Percentiles rank a stretch among this genome's conserved stretches.
phyloP scores from a whole-genome alignment of 2,113 vertebrate species.

The Atractosteus spatula region DNA sequence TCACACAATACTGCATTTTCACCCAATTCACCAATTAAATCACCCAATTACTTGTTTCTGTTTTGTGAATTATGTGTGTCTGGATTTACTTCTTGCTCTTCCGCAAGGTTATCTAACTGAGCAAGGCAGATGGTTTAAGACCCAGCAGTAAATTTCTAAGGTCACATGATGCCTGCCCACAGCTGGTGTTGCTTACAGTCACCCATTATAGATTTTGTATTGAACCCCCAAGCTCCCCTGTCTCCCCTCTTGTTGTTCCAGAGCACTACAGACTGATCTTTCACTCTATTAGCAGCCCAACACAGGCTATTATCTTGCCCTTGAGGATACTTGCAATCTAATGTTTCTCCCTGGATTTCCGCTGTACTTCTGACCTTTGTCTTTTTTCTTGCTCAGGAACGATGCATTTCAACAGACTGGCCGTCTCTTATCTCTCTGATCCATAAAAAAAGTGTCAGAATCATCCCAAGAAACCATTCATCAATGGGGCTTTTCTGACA shows the following conservation, averaged over 20 bases:
- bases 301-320: slow-evolving; percentile 40
- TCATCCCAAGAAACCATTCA: slow-evolving; percentile 57
- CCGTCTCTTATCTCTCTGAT: slow-evolving; percentile 60
- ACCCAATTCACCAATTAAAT: too few species aligned
- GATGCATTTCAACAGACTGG: slow-evolving; percentile 29
- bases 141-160: neutral
- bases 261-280: slow-evolving; percentile 37
- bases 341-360: slow-evolving; percentile 38
- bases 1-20: too few species aligned
- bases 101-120: too few species aligned
- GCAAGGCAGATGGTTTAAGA: neutral
- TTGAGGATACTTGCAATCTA: slow-evolving; percentile 32
- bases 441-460: slow-evolving; percentile 60
- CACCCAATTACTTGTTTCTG: neutral
- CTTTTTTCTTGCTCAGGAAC: slow-evolving; percentile 29
- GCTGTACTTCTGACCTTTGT: slow-evolving; percentile 54
- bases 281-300: slow-evolving; percentile 35
- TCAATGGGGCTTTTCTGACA: slow-evolving; percentile 52
- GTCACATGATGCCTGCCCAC: neutral
- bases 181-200: slow-evolving; percentile 17
- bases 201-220: slow-evolving; percentile 20
- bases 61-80: neutral
- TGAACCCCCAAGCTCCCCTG: slow-evolving; percentile 28
- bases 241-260: slow-evolving; percentile 40
- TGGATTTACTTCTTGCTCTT: neutral